Evolutionary conservation across 2,888 invertebrate genomes (phyloP).

Genomic region (Aromia moschata): DNA sequence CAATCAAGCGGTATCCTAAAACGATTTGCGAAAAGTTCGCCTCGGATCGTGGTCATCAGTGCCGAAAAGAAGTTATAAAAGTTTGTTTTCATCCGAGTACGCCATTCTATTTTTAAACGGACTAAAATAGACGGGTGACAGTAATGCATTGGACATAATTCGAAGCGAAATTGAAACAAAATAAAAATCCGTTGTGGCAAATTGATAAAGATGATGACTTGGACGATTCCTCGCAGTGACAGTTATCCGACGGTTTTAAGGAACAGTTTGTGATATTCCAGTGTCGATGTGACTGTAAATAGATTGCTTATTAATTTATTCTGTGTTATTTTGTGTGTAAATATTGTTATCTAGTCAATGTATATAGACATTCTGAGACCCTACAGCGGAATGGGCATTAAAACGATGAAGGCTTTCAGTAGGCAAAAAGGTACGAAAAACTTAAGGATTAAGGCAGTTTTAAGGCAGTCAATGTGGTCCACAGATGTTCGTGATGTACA

Average conservation of each 20-base stretch:
- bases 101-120: conserved; percentile 36
- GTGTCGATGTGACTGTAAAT: conserved; percentile 30
- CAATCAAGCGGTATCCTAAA: conserved; percentile 3
- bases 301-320: conserved; percentile 29
- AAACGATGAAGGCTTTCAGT: conserved; percentile 87
- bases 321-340: conserved; percentile 36
- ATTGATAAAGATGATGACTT: conserved; percentile 22
- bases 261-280: conserved; percentile 36
- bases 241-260: neutral
- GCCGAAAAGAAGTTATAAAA: conserved; percentile 21
- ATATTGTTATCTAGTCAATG: conserved; percentile 63
- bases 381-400: conserved; percentile 83
- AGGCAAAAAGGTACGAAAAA: conserved; percentile 77
- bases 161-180: conserved; percentile 27
- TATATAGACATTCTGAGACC: conserved; percentile 68
- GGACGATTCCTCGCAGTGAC: conserved; percentile 5
- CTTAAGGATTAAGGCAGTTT: conserved; percentile 12
- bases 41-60: conserved; percentile 12
- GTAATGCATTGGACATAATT: conserved; percentile 40
- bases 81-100: conserved; percentile 29
- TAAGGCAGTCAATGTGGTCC: conserved; percentile 24
- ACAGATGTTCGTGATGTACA: conserved; percentile 29
- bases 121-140: conserved; percentile 40
- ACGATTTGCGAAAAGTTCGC: conserved; percentile 10
- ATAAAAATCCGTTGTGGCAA: conserved; percentile 31